These are phyloP conservation scores for Anorthoa munda DNA, from an alignment of 2,888 invertebrate genomes.

Conservation along the genomic window DNA sequence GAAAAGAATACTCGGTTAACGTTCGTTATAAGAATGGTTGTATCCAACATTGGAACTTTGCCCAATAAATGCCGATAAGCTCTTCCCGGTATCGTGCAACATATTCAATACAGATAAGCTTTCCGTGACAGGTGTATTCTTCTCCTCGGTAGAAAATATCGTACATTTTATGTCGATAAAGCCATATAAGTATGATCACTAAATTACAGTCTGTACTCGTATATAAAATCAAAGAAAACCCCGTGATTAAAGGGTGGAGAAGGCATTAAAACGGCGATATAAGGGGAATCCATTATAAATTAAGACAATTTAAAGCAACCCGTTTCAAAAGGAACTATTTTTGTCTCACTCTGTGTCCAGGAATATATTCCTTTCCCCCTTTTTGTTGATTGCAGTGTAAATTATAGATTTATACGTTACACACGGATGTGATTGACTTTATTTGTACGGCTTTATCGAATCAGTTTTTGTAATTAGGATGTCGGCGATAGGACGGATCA, in stretches of 20 bases:
- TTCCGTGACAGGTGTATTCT: constrained; percentile 6
- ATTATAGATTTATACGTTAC: too few relatives aligned
- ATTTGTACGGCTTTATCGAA: too few relatives aligned
- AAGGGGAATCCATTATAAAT: constrained; percentile 37
- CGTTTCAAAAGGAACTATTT: constrained; percentile 36
- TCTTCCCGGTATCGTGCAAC: too few relatives aligned
- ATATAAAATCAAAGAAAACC: constrained; percentile 55
- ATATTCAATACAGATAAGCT: constrained; percentile 18
- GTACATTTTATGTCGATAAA: constrained; percentile 14
- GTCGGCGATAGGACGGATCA: too few relatives aligned
- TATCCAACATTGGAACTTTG: too few relatives aligned
- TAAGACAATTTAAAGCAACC: constrained; percentile 40
- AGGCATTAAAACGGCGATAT: constrained; percentile 41
- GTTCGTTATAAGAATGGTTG: too few relatives aligned
- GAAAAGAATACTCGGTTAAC: too few relatives aligned
- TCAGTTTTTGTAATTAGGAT: not conserved
- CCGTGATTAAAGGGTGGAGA: constrained; percentile 44
- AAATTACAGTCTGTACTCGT: constrained; percentile 27
- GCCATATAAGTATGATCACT: constrained; percentile 1
- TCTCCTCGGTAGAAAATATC: constrained; percentile 22
- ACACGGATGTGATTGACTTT: constrained; percentile 11
- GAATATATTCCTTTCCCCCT: constrained; percentile 26
- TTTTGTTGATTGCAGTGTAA: constrained; percentile 28
- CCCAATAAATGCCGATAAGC: too few relatives aligned
- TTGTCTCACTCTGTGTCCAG: constrained; percentile 19